phyloP scores from a whole-genome alignment of 2,888 invertebrate species.

The Apotomis betuletana region DNA sequence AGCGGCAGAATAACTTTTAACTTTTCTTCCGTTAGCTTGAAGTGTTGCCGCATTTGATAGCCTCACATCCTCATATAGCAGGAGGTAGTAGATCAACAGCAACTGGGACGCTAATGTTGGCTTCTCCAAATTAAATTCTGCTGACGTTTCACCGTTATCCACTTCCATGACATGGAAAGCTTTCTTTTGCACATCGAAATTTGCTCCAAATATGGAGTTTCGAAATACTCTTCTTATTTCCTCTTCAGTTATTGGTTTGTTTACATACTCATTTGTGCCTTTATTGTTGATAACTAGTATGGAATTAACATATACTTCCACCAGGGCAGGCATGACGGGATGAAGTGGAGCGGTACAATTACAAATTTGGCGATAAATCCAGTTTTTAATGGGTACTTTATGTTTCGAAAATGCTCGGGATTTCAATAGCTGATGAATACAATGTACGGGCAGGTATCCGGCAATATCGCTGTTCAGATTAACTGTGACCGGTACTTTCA shows the following conservation, averaged over 20 bases:
- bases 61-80: constrained; percentile 96
- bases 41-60: constrained; percentile 88
- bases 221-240: constrained; percentile 94
- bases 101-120: constrained; percentile 93
- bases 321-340: constrained; percentile 94
- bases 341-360: constrained; percentile 95
- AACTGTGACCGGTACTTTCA: constrained; percentile 96
- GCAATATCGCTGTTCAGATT: constrained; percentile 94
- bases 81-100: constrained; percentile 94
- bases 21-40: constrained; percentile 87
- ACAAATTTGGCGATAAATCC: constrained; percentile 98
- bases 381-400: constrained; percentile 97
- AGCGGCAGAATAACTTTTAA: constrained; percentile 93
- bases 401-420: constrained; percentile 97
- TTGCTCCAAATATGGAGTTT: constrained; percentile 89
- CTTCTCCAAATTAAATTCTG: constrained; percentile 83
- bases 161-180: constrained; percentile 80
- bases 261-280: constrained; percentile 89
- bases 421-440: constrained; percentile 97
- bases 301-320: constrained; percentile 97
- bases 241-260: constrained; percentile 95
- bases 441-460: constrained; percentile 97
- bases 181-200: constrained; percentile 85
- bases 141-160: constrained; percentile 79
- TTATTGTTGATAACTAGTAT: constrained; percentile 89